Evolutionary conservation across 1,140 invertebrate species (phyloP).

Genomic region (Atta texana): DNA sequence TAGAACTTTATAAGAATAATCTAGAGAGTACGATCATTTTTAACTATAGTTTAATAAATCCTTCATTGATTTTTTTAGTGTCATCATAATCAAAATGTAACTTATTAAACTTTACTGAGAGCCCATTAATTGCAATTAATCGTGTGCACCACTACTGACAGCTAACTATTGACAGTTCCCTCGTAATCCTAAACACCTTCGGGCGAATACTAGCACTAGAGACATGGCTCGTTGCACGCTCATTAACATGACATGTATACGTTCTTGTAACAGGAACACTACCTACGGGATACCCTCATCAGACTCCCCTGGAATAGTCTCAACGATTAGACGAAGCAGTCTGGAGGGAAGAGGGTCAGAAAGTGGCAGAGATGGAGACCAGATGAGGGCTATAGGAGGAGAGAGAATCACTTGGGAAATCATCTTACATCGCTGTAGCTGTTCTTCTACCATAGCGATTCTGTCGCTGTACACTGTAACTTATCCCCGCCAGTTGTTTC

Average conservation of each 20-base stretch:
- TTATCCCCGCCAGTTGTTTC: slow-evolving; percentile 73
- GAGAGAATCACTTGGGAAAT: slow-evolving; percentile 81
- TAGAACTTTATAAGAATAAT: slow-evolving; percentile 1
- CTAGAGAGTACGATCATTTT: neutral
- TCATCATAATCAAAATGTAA: neutral
- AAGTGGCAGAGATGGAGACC: slow-evolving; percentile 15
- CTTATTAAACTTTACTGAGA: neutral
- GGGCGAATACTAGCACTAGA: neutral
- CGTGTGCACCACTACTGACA: neutral
- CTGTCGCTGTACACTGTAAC: slow-evolving; percentile 51
- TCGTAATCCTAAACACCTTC: slow-evolving; percentile 28
- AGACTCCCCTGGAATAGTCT: slow-evolving; percentile 71
- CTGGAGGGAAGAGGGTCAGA: no score
- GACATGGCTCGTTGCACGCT: slow-evolving; percentile 10
- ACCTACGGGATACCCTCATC: slow-evolving; percentile 37
- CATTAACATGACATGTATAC: slow-evolving; percentile 53
- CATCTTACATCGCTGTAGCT: slow-evolving; percentile 74
- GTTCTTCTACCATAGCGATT: neutral
- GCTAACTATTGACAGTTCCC: slow-evolving; percentile 6
- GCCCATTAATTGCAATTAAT: slow-evolving; percentile 12
- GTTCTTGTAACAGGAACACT: slow-evolving; percentile 42
- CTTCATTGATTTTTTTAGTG: neutral
- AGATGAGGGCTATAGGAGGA: slow-evolving; percentile 27
- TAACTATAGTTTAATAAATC: neutral
- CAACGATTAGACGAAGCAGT: slow-evolving; percentile 74